Evolutionary conservation across 2,888 invertebrate genomes (phyloP), one percentile per base, ranked within the genome.

Genomic region (Pristionchus entomophagus): DNA sequence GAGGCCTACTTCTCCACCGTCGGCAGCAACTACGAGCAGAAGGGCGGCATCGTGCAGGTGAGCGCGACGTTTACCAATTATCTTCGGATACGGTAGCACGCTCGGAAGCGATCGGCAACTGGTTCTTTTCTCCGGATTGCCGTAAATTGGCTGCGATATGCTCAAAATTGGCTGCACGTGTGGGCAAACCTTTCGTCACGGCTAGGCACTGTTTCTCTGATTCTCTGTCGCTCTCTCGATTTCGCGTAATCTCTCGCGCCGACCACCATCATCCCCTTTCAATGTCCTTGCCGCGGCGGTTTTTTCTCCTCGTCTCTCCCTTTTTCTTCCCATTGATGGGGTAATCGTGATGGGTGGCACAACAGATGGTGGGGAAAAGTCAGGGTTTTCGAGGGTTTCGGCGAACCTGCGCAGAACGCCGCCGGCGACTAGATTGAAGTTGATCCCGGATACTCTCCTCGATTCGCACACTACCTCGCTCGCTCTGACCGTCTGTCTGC

Each of bases 21-120:
- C 62, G 91, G 91, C 62, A 87, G 84, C 78, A 90, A 89, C 88
- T 91, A 89, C 84, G 91, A 91, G 85, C 89, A 89, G 59, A 86
- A 86, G 84, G 91, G 88, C 32, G 89, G 89, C 65, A 86, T 91
- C 78, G 91, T 91, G 19, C 91, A 91, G 89, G 91, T 91, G 35
- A 29, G 90, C 14, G 56, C 26, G 26, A 32, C 41, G 51, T 45
- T 49, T 45, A 77, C 26, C 45, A 26, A 77, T 45, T 45, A 3
- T n/a, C 17, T 0, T 65, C 10, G 2, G 14, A 8, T 69, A 69
- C 56, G 19, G 56, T 26, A 62, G 5, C 62, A 62, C 32, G 17
- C 32, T 0, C n/a, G n/a, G n/a, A n/a, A 62, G 29, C 62, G 62
- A 62, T 69, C 32, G 38, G 3, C 1, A 10, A 69, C 65, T 69